Base-by-base conservation (phyloP, 2,888 invertebrate species). In the Carabus problematicus region DNA sequence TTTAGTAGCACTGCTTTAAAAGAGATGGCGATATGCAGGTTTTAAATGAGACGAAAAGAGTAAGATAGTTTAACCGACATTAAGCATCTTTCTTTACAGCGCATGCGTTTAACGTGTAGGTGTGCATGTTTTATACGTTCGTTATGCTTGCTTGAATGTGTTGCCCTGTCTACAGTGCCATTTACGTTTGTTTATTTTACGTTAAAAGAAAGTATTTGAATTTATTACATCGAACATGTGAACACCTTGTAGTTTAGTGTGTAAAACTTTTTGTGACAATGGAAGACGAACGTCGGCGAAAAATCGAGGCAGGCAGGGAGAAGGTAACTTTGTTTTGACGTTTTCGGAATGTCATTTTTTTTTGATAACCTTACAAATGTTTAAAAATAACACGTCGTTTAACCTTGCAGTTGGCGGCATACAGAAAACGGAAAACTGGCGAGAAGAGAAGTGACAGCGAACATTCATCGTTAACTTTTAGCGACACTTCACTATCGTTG, bases 251-350 rank as follows among this genome's bases (percentile, higher is more conserved):
- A 47, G 16, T 18, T 16, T 52, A 19, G 9, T 16, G 52, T 52
- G 52, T 18, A 14, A 11, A 12, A 4, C 4, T 14, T 18, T 52
- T 18, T 12, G 18, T 56, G 56, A 52, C 54, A 69, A 72, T 64
- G 62, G 72, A 72, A 70, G 73, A 72, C 52, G 72, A 72, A 61
- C 71, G 71, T 42, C 72, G 71, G 3, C 60, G 70, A 12, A 72
- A 73, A 54, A 61, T 73, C 18, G 70, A 72, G 47, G 72, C 71
- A 43, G 73, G 71, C 29, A 71, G 71, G 8, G 71, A 73, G 70
- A 73, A 72, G 73, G 73, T 73, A 71, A 47, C 55, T 66, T 61
- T 64, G 54, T 58, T 63, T 62, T 60, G 62, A 18, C 62, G 47
- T 16, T 29, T 54, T 60, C 40, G 18, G 42, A 42, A 56, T 47